Base-by-base conservation (phyloP, 53 echinoderm and acorn worm genomes). In the Henricia sp. region DNA sequence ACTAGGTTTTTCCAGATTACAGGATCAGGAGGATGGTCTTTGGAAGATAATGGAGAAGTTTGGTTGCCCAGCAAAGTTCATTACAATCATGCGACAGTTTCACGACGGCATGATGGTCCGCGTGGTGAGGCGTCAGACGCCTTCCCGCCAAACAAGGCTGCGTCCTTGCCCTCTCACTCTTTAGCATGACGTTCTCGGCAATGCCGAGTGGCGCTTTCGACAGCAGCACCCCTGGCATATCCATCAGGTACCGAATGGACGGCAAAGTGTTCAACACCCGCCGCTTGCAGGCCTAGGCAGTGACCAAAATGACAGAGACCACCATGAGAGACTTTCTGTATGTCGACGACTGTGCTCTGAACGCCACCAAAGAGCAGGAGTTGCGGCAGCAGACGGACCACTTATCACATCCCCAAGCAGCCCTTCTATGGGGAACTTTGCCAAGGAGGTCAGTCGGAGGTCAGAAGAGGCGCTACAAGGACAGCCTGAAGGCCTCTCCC, bases 31-130 rank as follows among this genome's bases (percentile, higher is more conserved):
- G 38, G 20, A 38, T 3, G 89, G 72, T 1, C 53, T 89, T 9
- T 83, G 88, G 88, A 82, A 71, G 40, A 82, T 88, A 20, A 70
- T 88, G 88, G 3, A 33, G 21, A 88, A 88, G 73, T 83, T 72
- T 25, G 83, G 67, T 8, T 89, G 66, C 59, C 89, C 83, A n/a
- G 37, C 27, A 5, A 60, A 52, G 30, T 83, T 83, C 38, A 52
- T 72, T 27, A 26, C 50, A 19, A 64, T 83, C 4, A 33, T 73
- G 19, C 63, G 67, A 2, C 52, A 83, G 30, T 62, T 89, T 46
- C 60, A 82, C 27, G 71, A 82, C 50, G 71, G 72, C 28, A 71
- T 82, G 82, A 27, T 52, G 55, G 70, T 63, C 27, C 52, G 6
- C 34, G 88, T 82, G 70, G 68, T 13, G 67, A 50, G 5, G 8